phyloP scores from a whole-genome alignment of 1,140 invertebrate genomes.

The Pseudomyrmex flavicornis region DNA sequence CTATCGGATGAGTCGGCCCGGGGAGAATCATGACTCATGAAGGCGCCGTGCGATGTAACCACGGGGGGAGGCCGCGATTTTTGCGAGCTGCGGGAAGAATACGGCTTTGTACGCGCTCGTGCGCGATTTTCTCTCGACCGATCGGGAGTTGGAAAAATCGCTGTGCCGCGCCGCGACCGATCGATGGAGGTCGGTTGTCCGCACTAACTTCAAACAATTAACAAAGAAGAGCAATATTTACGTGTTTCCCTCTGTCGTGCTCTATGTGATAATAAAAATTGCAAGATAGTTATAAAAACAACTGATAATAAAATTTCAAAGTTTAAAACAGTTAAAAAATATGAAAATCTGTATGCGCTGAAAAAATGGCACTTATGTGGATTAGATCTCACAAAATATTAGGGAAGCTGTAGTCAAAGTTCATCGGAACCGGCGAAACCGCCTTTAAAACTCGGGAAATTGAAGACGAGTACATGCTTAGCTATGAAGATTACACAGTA shows the following conservation, averaged over 20 bases:
- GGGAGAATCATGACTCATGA: conserved; percentile 75
- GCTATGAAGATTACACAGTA: conserved; percentile 50
- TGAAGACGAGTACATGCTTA: conserved; percentile 34
- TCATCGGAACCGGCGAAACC: conserved; percentile 30
- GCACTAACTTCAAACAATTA: conserved; percentile 28
- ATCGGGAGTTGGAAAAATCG: conserved; percentile 38
- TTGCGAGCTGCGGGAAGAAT: conserved; percentile 64
- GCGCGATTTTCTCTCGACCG: conserved; percentile 55
- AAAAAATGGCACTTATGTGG: no score
- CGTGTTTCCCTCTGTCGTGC: neutral
- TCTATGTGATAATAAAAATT: neutral
- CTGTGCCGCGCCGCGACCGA: neutral
- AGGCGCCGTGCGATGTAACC: conserved; percentile 70
- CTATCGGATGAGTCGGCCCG: conserved; percentile 74
- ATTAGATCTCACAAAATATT: conserved; percentile 1
- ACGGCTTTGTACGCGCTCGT: conserved; percentile 68
- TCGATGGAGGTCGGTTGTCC: conserved; percentile 27
- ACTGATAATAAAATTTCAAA: neutral
- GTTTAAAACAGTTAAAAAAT: neutral
- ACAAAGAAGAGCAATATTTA: conserved; percentile 19
- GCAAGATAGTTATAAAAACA: no score
- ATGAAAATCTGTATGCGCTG: no score
- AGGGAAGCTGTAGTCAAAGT: conserved; percentile 32
- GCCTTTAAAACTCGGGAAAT: conserved; percentile 35
- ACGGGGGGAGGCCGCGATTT: conserved; percentile 63